phyloP scores from a whole-genome alignment of 2,797 vertebrate species.

The Eulemur coronatus region DNA sequence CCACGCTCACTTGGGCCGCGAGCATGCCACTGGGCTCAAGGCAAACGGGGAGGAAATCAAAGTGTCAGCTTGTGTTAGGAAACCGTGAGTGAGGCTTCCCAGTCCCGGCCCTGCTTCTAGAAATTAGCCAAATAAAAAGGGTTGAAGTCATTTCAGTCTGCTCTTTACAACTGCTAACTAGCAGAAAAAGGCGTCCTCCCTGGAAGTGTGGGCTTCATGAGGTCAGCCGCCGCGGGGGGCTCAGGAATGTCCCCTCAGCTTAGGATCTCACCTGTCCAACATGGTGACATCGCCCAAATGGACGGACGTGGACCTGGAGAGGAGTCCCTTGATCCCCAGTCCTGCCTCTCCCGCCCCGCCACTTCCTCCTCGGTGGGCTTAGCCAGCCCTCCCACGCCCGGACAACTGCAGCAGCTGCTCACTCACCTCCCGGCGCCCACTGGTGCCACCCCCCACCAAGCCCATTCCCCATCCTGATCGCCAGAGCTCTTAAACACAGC shows the following conservation, averaged over 20 bases:
- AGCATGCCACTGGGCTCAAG: conserved; percentile 67
- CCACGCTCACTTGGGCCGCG: conserved; percentile 54
- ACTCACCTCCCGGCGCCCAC: background rate
- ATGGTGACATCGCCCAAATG: fast-evolving
- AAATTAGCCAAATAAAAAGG: conserved; percentile 77
- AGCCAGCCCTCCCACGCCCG: fast-evolving
- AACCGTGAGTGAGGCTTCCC: conserved; percentile 70
- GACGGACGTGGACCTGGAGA: background rate
- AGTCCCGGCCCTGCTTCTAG: conserved; percentile 71
- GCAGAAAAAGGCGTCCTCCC: conserved; percentile 60
- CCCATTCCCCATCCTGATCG: background rate
- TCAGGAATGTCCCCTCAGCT: background rate
- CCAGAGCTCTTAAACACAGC: background rate
- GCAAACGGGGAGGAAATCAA: conserved; percentile 66
- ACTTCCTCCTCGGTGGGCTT: fast-evolving
- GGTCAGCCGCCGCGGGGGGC: conserved; percentile 51
- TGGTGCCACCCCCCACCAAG: fast-evolving
- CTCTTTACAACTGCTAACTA: conserved; percentile 59
- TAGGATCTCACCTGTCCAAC: background rate
- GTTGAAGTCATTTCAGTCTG: conserved; percentile 66
- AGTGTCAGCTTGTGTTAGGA: conserved; percentile 77
- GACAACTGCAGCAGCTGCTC: fast-evolving
- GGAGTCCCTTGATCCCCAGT: background rate
- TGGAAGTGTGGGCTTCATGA: conserved; percentile 58
- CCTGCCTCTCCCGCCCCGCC: background rate